Conservation (phyloP, 1,140 invertebrate species). For the Achroia grisella region DNA sequence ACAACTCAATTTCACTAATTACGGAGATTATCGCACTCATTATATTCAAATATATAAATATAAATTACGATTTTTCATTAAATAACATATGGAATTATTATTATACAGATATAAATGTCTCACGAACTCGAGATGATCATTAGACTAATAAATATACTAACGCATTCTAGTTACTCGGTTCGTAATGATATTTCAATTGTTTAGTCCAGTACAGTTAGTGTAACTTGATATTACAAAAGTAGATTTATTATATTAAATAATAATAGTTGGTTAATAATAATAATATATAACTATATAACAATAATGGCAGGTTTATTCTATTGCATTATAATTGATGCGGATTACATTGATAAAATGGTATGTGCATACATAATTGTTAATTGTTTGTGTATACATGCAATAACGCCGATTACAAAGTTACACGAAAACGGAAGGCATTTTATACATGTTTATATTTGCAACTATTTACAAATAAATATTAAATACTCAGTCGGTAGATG, state of each 20-base stretch:
- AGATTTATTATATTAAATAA: constrained; percentile 25
- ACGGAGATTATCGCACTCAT: constrained; percentile 2
- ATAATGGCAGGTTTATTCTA: constrained; percentile 49
- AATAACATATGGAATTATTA: not conserved
- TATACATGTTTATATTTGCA: no score
- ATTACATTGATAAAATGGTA: constrained; percentile 39
- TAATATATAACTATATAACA: constrained; percentile 43
- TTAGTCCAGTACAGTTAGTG: constrained; percentile 21
- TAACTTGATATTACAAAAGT: constrained; percentile 28
- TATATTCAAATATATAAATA: not conserved
- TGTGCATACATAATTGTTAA: no score
- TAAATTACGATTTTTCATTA: constrained; percentile 3
- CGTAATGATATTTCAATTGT: constrained; percentile 5
- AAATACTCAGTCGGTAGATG: no score
- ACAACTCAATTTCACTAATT: not conserved
- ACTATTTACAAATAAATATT: no score
- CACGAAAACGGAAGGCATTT: no score
- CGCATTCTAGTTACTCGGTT: not conserved
- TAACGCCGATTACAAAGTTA: no score
- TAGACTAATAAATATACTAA: constrained; percentile 3
- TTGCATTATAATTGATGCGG: constrained; percentile 53
- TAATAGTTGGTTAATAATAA: constrained; percentile 22
- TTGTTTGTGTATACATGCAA: no score
- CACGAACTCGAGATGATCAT: constrained; percentile 3
- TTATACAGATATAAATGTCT: not conserved